Conservation (phyloP, 2,797 vertebrate species). For the Sebastiscus tertius region DNA sequence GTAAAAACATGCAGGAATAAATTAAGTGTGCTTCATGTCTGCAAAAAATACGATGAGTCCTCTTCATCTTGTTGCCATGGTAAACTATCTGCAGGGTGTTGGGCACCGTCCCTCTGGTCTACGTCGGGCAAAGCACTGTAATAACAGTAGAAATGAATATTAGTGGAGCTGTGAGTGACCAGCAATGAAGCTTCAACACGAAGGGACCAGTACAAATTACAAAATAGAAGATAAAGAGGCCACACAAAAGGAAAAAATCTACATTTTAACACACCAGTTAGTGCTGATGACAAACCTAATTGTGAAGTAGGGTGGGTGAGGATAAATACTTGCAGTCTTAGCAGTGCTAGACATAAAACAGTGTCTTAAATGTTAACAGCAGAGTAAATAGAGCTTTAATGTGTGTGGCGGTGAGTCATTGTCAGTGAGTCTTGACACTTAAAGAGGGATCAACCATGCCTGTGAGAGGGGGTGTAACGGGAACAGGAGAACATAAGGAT, state of each 20-base stretch:
- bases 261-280: background rate
- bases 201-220: background rate
- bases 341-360: background rate
- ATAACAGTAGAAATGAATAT: slow-evolving; percentile 45
- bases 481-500: slow-evolving; percentile 30
- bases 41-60: slow-evolving; percentile 14
- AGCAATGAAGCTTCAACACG: background rate
- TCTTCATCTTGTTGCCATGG: slow-evolving; percentile 43
- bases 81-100: slow-evolving; percentile 37
- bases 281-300: background rate
- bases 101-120: slow-evolving; percentile 35
- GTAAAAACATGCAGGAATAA: slow-evolving; percentile 67
- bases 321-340: background rate
- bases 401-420: background rate
- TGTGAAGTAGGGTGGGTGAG: background rate
- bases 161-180: background rate
- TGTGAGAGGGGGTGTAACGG: slow-evolving; percentile 2
- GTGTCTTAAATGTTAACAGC: background rate
- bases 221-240: slow-evolving; percentile 9
- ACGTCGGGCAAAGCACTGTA: slow-evolving; percentile 95
- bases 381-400: background rate
- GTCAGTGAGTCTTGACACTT: slow-evolving; percentile 17
- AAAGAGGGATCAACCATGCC: slow-evolving; percentile 17
- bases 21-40: slow-evolving; percentile 62
- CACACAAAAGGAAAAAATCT: background rate